phyloP scores from a whole-genome alignment of 2,797 vertebrate species.

The Orientallactaga sibirica region DNA sequence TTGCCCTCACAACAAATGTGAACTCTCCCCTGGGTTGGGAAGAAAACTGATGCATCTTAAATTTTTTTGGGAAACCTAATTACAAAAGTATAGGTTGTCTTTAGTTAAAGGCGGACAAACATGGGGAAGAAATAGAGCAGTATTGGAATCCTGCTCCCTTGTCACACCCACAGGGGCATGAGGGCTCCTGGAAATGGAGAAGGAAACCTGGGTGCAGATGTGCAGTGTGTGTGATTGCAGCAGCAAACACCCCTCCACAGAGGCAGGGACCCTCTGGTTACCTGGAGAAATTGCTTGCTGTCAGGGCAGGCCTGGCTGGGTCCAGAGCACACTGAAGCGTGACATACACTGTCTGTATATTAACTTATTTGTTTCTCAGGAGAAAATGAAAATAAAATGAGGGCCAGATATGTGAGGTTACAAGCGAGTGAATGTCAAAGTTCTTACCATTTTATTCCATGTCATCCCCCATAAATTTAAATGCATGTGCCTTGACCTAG shows the following conservation, averaged over 20 bases:
- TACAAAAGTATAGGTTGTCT: neutral
- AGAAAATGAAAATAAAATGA: neutral
- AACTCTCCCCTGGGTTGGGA: neutral
- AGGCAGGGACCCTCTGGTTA: neutral
- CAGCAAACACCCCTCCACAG: no score
- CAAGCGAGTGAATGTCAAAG: neutral
- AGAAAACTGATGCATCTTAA: neutral
- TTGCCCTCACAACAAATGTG: neutral
- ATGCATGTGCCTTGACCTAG: accelerated
- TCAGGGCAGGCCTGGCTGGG: neutral
- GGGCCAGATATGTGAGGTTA: no score
- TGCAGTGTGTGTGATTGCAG: accelerated
- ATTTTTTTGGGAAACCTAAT: neutral
- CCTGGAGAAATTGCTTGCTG: neutral
- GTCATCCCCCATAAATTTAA: neutral
- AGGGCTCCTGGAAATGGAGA: accelerated
- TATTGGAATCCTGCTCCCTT: no score
- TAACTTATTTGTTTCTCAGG: neutral
- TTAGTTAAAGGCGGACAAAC: neutral
- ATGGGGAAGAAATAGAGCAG: neutral
- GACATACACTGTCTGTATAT: no score
- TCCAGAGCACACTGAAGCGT: neutral
- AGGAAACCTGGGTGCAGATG: accelerated
- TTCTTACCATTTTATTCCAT: accelerated
- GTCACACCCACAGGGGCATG: accelerated